These are phyloP conservation scores for Calyptomena viridis DNA, from an alignment of 2,113 vertebrate species.

Conservation along the genomic window DNA sequence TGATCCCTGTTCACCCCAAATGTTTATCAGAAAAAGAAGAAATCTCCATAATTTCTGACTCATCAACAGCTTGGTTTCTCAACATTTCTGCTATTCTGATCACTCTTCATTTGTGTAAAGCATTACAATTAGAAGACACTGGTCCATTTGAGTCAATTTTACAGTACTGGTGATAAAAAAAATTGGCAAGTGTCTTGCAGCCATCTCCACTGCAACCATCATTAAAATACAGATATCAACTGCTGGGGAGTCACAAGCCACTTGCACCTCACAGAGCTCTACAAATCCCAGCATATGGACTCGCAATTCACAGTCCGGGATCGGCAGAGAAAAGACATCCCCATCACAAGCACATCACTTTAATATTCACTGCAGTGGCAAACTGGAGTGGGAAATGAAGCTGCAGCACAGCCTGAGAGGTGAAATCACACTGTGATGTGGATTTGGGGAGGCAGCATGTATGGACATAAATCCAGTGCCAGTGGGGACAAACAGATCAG, in stretches of 20 bases:
- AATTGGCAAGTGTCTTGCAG: background rate
- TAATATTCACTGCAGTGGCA: background rate
- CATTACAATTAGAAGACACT: background rate
- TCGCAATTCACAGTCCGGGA: background rate
- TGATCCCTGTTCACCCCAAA: background rate
- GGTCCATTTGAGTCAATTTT: background rate
- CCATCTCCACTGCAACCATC: background rate
- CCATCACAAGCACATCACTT: background rate
- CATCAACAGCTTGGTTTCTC: background rate
- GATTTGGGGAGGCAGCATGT: background rate
- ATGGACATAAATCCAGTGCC: background rate
- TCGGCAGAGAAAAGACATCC: background rate
- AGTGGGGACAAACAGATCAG: background rate
- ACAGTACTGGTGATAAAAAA: background rate
- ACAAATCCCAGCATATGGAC: background rate
- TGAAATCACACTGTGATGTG: background rate
- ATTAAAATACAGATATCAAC: background rate
- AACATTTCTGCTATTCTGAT: background rate
- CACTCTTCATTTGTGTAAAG: background rate
- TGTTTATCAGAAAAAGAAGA: background rate
- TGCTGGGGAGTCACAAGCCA: fast-evolving
- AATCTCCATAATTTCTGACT: background rate
- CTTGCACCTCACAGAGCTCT: background rate
- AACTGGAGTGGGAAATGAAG: background rate
- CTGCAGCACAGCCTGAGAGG: background rate